Percentiles rank a stretch among this genome's conserved stretches.
Evolutionary conservation across 2,797 vertebrate genomes (phyloP).

Genomic region (Cyprinodon diabolis): DNA sequence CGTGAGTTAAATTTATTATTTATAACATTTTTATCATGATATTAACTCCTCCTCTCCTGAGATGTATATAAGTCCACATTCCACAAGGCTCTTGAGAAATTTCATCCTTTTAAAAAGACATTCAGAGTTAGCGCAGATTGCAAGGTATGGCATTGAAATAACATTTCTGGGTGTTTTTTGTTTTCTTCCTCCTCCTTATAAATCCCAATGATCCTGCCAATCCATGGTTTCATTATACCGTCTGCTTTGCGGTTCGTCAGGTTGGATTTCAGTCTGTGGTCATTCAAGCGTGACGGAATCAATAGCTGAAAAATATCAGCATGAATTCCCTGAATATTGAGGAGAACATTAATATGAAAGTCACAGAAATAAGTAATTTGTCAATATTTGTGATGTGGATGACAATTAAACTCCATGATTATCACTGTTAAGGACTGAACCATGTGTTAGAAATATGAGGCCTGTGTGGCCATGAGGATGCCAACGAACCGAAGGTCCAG

Average conservation of each 20-base stretch:
- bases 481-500: conserved; percentile 60
- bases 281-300: conserved; percentile 21
- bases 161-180: not conserved
- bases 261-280: conserved; percentile 34
- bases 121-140: not conserved
- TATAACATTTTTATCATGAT: conserved; percentile 16
- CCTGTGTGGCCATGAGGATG: conserved; percentile 55
- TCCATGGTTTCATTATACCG: conserved; percentile 17
- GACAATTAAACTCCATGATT: not conserved
- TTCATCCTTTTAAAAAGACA: not conserved
- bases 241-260: conserved; percentile 9
- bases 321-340: conserved; percentile 17
- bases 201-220: conserved; percentile 27
- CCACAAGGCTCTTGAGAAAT: not conserved
- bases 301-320: conserved; percentile 11
- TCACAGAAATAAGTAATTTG: not conserved
- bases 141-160: not conserved
- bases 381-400: not conserved
- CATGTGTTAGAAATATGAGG: conserved; percentile 25
- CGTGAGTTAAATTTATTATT: conserved; percentile 10
- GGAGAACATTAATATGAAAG: not conserved
- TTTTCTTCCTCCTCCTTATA: not conserved
- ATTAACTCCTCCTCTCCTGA: conserved; percentile 6
- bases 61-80: not conserved
- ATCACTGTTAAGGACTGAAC: conserved; percentile 17